Evolutionary conservation across 1,140 invertebrate genomes (phyloP).

Genomic region (Nixonia krombeini): DNA sequence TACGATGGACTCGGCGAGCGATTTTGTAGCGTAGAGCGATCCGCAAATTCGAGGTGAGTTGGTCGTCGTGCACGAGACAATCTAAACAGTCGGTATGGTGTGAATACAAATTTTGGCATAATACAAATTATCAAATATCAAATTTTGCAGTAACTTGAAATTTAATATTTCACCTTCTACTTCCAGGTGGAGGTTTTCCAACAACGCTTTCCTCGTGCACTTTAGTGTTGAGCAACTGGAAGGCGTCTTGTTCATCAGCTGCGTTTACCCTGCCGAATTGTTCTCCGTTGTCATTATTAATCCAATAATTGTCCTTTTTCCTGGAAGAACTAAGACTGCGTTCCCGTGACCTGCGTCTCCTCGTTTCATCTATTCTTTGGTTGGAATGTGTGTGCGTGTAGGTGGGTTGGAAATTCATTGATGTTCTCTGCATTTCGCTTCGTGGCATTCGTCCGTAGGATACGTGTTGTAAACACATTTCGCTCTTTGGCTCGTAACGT

Average conservation of each 20-base stretch:
- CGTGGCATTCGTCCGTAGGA: slow-evolving; percentile 55
- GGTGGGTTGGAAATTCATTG: slow-evolving; percentile 51
- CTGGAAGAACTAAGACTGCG: slow-evolving; percentile 55
- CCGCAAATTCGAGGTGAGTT: slow-evolving; percentile 42
- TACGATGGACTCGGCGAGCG: slow-evolving; percentile 67
- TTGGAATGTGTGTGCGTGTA: slow-evolving; percentile 65
- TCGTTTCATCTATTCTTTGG: slow-evolving; percentile 19
- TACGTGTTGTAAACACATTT: slow-evolving; percentile 57
- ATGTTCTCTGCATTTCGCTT: slow-evolving; percentile 56
- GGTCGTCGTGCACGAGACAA: slow-evolving; percentile 43
- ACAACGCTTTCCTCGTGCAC: slow-evolving; percentile 60
- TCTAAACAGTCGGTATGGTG: slow-evolving; percentile 11
- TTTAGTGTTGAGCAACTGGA: slow-evolving; percentile 59
- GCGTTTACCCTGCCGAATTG: slow-evolving; percentile 52
- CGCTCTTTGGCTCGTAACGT: slow-evolving; percentile 48
- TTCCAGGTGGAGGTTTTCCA: slow-evolving; percentile 57
- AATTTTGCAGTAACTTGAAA: too few relatives aligned
- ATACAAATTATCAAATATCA: too few relatives aligned
- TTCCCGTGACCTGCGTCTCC: slow-evolving; percentile 42
- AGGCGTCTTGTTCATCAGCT: slow-evolving; percentile 58
- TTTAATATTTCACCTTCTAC: slow-evolving; percentile 53
- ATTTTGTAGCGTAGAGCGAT: slow-evolving; percentile 51
- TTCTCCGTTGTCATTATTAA: slow-evolving; percentile 54
- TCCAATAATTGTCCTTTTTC: slow-evolving; percentile 58
- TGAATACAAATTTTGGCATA: background rate